Evolutionary conservation across 2,797 vertebrate genomes (phyloP).

Genomic region (Cynopterus sphinx): DNA sequence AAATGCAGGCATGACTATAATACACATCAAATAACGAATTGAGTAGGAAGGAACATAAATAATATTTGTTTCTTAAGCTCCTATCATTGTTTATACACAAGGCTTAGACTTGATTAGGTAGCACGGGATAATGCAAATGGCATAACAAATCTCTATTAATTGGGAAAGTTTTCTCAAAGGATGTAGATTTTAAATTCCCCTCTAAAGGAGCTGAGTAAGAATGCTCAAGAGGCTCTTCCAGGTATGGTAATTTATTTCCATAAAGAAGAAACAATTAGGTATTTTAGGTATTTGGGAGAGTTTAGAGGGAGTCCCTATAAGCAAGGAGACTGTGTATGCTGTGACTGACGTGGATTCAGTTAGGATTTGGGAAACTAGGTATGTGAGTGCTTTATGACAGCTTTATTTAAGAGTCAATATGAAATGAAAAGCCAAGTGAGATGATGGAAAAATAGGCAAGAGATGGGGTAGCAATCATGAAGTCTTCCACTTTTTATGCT

Average conservation of each 20-base stretch:
- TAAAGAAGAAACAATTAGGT: neutral
- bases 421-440: neutral
- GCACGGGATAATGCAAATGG: conserved; percentile 71
- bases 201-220: conserved; percentile 55
- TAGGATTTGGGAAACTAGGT: neutral
- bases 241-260: conserved; percentile 24
- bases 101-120: conserved; percentile 71
- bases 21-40: conserved; percentile 64
- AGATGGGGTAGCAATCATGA: neutral
- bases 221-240: neutral
- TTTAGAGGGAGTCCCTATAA: neutral
- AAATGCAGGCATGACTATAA: conserved; percentile 56
- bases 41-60: conserved; percentile 58
- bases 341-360: neutral
- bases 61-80: conserved; percentile 70
- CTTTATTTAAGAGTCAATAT: neutral
- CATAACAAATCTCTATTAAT: conserved; percentile 79
- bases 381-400: neutral
- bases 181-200: conserved; percentile 61
- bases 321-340: neutral
- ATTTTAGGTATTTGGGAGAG: neutral
- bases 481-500: too few species aligned
- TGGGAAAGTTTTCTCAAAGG: conserved; percentile 75
- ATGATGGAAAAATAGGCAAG: neutral
- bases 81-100: conserved; percentile 63